phyloP scores from a whole-genome alignment of 2,797 vertebrate species.

The Syncerus caffer region DNA sequence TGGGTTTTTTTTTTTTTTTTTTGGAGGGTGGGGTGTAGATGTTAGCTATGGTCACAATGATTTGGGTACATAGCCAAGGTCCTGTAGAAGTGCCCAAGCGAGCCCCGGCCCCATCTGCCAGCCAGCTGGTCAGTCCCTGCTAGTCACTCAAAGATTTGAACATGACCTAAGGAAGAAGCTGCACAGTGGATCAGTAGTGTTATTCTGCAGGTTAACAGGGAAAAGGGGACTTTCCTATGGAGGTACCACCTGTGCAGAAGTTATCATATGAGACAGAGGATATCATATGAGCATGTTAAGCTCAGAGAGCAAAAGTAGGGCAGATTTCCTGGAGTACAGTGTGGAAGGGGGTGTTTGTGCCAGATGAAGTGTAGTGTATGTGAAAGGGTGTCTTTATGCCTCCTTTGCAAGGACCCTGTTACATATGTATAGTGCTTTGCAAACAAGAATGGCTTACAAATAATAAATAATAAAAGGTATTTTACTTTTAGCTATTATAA shows the following conservation, averaged over 20 bases:
- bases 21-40: too few relatives aligned
- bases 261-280: not conserved
- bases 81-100: not conserved
- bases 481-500: not conserved
- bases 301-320: not conserved
- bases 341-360: not conserved
- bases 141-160: not conserved
- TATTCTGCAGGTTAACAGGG: not conserved
- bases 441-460: not conserved
- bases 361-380: rapidly evolving
- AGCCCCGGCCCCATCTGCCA: not conserved
- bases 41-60: not conserved
- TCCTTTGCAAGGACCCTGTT: not conserved
- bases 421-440: not conserved
- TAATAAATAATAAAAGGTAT: not conserved
- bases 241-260: not conserved
- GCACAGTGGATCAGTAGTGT: rapidly evolving
- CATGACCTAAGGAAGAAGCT: not conserved
- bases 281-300: too few relatives aligned
- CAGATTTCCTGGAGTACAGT: not conserved
- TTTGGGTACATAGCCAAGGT: not conserved
- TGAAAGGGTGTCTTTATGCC: rapidly evolving
- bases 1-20: not conserved
- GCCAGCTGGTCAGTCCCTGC: not conserved
- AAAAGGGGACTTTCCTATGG: not conserved